A percentile compares a stretch with the other conserved stretches of the same genome.
phyloP scores from a whole-genome alignment of 2,888 invertebrate species.

The Lymantria monacha region DNA sequence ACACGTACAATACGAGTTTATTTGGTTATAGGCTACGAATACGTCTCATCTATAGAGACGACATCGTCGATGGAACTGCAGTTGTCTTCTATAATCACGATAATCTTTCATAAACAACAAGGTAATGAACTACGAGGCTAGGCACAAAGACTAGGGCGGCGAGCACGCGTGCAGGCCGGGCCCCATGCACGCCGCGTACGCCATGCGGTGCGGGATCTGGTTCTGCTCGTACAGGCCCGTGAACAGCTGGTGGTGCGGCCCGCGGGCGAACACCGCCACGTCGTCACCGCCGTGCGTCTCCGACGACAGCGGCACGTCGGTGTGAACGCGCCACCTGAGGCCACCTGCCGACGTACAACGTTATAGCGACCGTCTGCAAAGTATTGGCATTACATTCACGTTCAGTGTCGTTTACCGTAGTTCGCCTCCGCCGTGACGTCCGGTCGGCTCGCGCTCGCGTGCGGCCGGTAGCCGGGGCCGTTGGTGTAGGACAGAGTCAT shows the following conservation, averaged over 20 bases:
- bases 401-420: constrained; percentile 12
- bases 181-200: constrained; percentile 87
- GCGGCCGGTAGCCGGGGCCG: constrained; percentile 55
- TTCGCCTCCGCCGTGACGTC: constrained; percentile 13
- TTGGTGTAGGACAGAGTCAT: constrained; percentile 83
- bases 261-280: constrained; percentile 87
- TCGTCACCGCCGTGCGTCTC: constrained; percentile 92
- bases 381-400: neutral
- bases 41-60: too few species aligned
- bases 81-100: too few species aligned
- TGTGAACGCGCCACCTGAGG: neutral
- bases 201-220: constrained; percentile 88
- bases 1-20: too few species aligned
- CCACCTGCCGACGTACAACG: neutral
- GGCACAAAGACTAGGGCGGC: neutral
- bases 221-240: constrained; percentile 89
- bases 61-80: too few species aligned
- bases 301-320: constrained; percentile 70
- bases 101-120: too few species aligned
- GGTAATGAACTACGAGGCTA: too few species aligned
- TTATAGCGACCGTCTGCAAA: neutral
- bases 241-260: constrained; percentile 88
- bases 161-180: constrained; percentile 64
- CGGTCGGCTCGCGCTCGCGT: constrained; percentile 9
- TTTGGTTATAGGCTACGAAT: too few species aligned